Base-by-base conservation (phyloP, 2,888 invertebrate genomes). In the Metallyticus violacea region DNA sequence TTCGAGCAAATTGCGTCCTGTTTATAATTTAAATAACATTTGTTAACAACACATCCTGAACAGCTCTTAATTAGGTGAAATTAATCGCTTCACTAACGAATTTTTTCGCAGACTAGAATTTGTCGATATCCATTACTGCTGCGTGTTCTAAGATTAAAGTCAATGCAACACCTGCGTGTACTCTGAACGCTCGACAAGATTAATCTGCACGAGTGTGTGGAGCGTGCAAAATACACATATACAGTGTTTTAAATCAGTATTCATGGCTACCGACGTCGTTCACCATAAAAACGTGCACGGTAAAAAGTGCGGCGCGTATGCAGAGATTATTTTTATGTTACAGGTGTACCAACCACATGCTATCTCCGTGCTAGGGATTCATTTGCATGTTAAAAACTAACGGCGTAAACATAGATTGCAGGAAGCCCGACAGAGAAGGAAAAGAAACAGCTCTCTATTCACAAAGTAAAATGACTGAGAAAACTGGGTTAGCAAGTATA, bases 331-430 rank as follows among this genome's bases (percentile, higher is more conserved):
- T 86, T 82, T 86, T 86, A 82, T 78, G 86, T 81, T 83, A 40
- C 83, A 86, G 62, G 83, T 86, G 62, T 28, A 27, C 79, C 77
- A 79, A 25, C 40, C 85, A 7, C 81, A n/a, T 28, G 29, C 40
- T 86, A 81, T 86, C 86, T 86, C 82, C 40, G 27, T n/a, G 40
- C 7, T 40, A 40, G 29, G 62, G 79, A 62, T 86, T 86, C 86
- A 86, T 86, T 86, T 86, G 86, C 86, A 86, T 86, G 86, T 78
- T 83, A 40, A 86, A 86, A 86, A 62, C 40, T 62, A 62, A 9
- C 3, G 15, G 40, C 9, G n/a, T n/a, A n/a, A n/a, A n/a, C n/a
- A n/a, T n/a, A n/a, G n/a, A n/a, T n/a, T n/a, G 40, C 40, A 62
- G 15, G 40, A 62, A 62, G 40, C 2, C 15, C 9, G 40, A 62